A percentile compares a stretch with the other conserved stretches of the same genome.
phyloP scores from a whole-genome alignment of 1,140 invertebrate species.

The Hermetia illucens region DNA sequence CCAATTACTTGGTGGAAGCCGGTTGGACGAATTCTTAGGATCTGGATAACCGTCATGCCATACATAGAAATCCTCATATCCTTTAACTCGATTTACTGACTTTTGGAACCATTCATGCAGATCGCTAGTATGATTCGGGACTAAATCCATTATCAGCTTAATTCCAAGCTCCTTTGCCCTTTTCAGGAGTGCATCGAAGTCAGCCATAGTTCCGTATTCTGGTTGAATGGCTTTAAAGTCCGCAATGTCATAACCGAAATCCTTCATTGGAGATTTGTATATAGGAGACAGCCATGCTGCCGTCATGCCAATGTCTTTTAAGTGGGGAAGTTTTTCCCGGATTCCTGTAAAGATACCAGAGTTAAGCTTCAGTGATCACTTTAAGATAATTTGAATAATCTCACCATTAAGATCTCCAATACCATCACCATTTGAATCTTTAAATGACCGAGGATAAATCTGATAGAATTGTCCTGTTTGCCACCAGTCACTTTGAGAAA shows the following conservation, averaged over 20 bases:
- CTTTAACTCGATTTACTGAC: slow-evolving; percentile 31
- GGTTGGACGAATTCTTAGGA: background rate
- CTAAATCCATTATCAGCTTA: slow-evolving; percentile 53
- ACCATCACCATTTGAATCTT: slow-evolving; percentile 51
- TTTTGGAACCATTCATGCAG: slow-evolving; percentile 48
- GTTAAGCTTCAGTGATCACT: too few species aligned
- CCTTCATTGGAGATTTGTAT: slow-evolving; percentile 39
- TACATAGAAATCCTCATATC: slow-evolving; percentile 47
- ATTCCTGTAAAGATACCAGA: slow-evolving; percentile 32
- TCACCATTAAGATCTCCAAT: slow-evolving; percentile 43
- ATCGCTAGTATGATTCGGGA: slow-evolving; percentile 57
- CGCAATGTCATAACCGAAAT: slow-evolving; percentile 52
- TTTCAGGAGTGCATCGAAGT: slow-evolving; percentile 39
- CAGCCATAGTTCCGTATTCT: slow-evolving; percentile 44
- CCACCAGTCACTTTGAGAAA: slow-evolving; percentile 54
- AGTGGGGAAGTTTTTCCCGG: slow-evolving; percentile 34
- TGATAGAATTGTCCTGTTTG: slow-evolving; percentile 50
- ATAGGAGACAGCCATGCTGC: slow-evolving; percentile 42
- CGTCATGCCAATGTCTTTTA: slow-evolving; percentile 35
- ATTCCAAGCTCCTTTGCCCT: slow-evolving; percentile 30
- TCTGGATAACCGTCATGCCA: slow-evolving; percentile 30
- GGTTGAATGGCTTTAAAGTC: slow-evolving; percentile 44
- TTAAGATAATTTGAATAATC: too few species aligned
- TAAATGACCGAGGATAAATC: slow-evolving; percentile 54
- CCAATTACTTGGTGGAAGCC: slow-evolving; percentile 7